A percentile compares a stretch with the other conserved stretches of the same genome.
Evolutionary conservation across 2,888 invertebrate genomes (phyloP).

Genomic region (Volucella zonaria): DNA sequence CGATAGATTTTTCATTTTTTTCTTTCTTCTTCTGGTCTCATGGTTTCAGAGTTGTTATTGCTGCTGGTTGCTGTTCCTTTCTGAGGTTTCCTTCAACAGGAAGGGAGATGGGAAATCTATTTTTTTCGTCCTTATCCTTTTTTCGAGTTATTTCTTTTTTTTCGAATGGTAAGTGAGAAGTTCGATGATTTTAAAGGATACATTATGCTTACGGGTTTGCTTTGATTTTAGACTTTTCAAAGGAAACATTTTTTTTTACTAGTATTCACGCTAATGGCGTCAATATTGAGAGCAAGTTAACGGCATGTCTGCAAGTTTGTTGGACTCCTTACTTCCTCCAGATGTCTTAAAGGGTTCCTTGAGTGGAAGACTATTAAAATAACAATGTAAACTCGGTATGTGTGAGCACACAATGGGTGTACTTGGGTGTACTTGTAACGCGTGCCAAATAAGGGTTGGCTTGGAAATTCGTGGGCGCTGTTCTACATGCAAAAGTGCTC

Average conservation of each 20-base stretch:
- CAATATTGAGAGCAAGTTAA: constrained; percentile 7
- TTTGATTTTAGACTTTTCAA: constrained; percentile 50
- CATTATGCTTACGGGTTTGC: constrained; percentile 37
- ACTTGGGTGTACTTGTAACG: neutral
- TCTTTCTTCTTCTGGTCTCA: neutral
- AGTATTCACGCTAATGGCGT: constrained; percentile 52
- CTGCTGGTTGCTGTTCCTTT: constrained; percentile 16
- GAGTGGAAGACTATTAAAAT: constrained; percentile 44
- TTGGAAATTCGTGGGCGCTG: neutral
- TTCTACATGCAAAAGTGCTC: neutral
- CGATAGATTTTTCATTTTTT: constrained; percentile 37
- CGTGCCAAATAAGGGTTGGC: constrained; percentile 3
- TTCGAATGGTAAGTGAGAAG: neutral
- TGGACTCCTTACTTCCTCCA: constrained; percentile 19
- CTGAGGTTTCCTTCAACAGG: neutral
- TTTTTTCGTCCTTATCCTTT: constrained; percentile 8
- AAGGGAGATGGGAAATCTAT: neutral
- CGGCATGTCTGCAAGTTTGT: neutral
- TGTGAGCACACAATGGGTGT: constrained; percentile 1
- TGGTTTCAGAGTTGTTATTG: constrained; percentile 17
- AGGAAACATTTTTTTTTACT: constrained; percentile 8
- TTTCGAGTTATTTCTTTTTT: constrained; percentile 23
- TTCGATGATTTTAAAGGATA: constrained; percentile 22
- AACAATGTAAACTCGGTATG: constrained; percentile 32
- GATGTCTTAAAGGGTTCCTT: constrained; percentile 38